Evolutionary conservation across 53 echinoderm and acorn worm genomes (phyloP), one percentile per base, ranked within the genome.

Genomic region (Arbacia lixula): DNA sequence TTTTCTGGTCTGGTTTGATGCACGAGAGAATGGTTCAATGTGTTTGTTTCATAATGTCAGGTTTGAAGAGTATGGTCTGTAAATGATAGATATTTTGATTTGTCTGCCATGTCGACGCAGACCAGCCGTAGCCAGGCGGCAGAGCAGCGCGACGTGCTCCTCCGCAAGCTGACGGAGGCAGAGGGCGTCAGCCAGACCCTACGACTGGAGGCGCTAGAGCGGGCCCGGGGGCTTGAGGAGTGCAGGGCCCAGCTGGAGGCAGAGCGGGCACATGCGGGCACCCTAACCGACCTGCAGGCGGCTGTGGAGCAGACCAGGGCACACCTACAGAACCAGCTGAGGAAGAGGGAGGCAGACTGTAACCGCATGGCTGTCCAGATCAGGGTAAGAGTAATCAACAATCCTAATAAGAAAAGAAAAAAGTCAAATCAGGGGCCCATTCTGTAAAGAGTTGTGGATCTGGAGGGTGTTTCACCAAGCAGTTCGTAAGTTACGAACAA

Each of bases 361-460:
- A 96, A 96, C 60, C 87, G 96, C 37, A 93, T 96, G 96, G 96
- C 96, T 2, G 96, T 96, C 40, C 93, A 96, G 78, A 93, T 93
- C 22, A 84, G 93, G 71, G 91, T 91, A 61, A 74, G 87, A 31
- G 26, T 6, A 43, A 10, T 57, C 57, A 10, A 6, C 46, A 10
- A 6, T 14, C 14, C 46, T 46, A 6, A 6, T n/a, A n/a, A n/a
- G n/a, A n/a, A n/a, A n/a, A n/a, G n/a, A n/a, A n/a, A n/a, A n/a
- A n/a, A n/a, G n/a, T n/a, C n/a, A n/a, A n/a, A n/a, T n/a, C n/a
- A n/a, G n/a, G n/a, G n/a, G n/a, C n/a, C n/a, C n/a, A n/a, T n/a
- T n/a, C n/a, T n/a, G n/a, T n/a, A n/a, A n/a, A n/a, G n/a, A n/a
- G n/a, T n/a, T n/a, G n/a, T n/a, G n/a, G n/a, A n/a, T n/a, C n/a